phyloP scores from a whole-genome alignment of 2,113 vertebrate genomes.

The Miniopterus natalensis region DNA sequence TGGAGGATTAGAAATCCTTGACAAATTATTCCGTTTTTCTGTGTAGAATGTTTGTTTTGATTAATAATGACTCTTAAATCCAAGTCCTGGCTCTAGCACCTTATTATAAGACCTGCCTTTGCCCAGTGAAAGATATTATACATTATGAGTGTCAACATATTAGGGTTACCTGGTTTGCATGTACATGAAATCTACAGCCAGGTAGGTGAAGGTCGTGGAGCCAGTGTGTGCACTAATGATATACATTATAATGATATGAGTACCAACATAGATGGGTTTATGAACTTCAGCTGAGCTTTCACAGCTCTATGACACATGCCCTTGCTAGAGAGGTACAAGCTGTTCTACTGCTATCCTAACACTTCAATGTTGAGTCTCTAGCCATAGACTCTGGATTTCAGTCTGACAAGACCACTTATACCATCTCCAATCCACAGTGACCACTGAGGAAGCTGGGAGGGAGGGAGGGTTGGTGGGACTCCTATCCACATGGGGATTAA shows the following conservation, averaged over 20 bases:
- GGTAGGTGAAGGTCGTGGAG: not conserved
- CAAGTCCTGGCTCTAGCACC: not conserved
- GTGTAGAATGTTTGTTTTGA: slow-evolving; percentile 34
- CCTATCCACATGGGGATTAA: not conserved
- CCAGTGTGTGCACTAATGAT: not conserved
- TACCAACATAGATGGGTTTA: not conserved
- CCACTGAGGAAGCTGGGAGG: not conserved
- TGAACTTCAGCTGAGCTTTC: not conserved
- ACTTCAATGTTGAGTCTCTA: not conserved
- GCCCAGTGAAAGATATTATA: not conserved
- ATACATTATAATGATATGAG: no score
- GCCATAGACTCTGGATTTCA: not conserved
- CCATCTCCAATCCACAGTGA: not conserved
- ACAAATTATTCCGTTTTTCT: slow-evolving; percentile 1
- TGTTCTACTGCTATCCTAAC: not conserved
- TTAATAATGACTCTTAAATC: slow-evolving; percentile 20
- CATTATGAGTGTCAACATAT: not conserved
- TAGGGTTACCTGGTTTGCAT: not conserved
- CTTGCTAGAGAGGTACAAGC: not conserved
- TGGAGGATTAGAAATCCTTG: slow-evolving; percentile 40
- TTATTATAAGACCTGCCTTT: not conserved
- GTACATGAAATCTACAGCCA: not conserved
- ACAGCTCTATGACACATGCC: not conserved
- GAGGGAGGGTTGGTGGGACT: no score
- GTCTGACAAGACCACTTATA: not conserved